These are phyloP conservation scores for Epirrita christyi DNA, from an alignment of 2,888 invertebrate genomes.

Conservation along the genomic window DNA sequence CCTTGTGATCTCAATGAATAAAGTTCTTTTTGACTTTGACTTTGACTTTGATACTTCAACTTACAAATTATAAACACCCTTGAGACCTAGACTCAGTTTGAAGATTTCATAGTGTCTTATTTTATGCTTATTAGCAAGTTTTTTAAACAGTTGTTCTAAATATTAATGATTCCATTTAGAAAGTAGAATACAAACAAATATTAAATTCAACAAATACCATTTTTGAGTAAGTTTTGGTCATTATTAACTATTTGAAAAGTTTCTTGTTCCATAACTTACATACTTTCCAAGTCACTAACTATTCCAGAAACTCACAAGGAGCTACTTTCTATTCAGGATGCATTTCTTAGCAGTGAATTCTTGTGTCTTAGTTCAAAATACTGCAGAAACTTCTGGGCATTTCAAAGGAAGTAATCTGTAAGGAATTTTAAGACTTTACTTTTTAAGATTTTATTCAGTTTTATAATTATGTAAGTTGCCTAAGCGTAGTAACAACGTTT, in stretches of 20 bases:
- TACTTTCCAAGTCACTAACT: conserved; percentile 14
- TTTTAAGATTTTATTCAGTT: not conserved
- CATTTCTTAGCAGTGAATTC: conserved; percentile 18
- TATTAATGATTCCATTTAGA: no score
- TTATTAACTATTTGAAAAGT: not conserved
- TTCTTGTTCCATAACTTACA: conserved; percentile 2
- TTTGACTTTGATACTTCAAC: conserved; percentile 10
- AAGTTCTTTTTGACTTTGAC: no score
- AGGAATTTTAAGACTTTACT: not conserved
- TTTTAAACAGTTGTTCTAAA: no score
- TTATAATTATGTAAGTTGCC: not conserved
- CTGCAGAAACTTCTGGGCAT: not conserved
- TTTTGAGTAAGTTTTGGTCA: not conserved
- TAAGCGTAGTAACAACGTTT: not conserved
- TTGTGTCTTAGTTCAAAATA: conserved; percentile 9
- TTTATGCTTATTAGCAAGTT: no score
- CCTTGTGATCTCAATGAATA: no score
- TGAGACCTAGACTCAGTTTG: no score
- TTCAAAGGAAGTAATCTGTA: conserved; percentile 1
- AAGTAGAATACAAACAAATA: not conserved
- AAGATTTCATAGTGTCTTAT: no score
- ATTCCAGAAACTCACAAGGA: conserved; percentile 2
- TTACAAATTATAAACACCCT: conserved; percentile 6
- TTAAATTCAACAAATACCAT: not conserved
- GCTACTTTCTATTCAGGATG: conserved; percentile 19